Conservation (phyloP, 2,888 invertebrate species). For the Hypomecis atomaria region DNA sequence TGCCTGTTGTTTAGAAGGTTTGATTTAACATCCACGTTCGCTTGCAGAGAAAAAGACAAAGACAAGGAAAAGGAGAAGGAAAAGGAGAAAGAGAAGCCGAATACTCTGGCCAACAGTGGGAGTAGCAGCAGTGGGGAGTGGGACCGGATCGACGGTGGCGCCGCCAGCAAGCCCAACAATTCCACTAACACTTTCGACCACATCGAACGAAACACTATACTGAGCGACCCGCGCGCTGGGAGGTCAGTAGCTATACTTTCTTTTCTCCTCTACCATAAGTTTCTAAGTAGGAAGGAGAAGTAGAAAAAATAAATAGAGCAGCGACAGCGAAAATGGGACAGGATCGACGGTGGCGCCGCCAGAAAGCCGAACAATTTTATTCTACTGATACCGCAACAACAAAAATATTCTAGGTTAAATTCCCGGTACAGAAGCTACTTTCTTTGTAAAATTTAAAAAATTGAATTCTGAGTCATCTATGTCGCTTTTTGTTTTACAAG, state of each 20-base stretch:
- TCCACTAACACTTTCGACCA: slow-evolving; percentile 85
- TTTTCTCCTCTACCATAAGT: too few species aligned
- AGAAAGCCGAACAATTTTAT: slow-evolving; percentile 53
- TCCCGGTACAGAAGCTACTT: too few species aligned
- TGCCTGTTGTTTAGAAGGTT: not conserved
- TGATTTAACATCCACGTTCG: not conserved
- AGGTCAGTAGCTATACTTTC: too few species aligned
- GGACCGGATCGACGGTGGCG: slow-evolving; percentile 70
- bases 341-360: slow-evolving; percentile 63
- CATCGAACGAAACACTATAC: slow-evolving; percentile 86
- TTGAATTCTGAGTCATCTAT: too few species aligned
- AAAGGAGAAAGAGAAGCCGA: slow-evolving; percentile 41
- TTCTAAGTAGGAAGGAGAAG: too few species aligned
- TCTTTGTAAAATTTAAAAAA: too few species aligned
- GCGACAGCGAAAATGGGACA: too few species aligned
- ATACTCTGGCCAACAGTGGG: slow-evolving; percentile 60
- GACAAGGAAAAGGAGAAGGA: slow-evolving; percentile 27
- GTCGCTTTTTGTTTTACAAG: too few species aligned
- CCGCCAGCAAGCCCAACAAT: slow-evolving; percentile 51
- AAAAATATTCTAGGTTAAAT: too few species aligned
- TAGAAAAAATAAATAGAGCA: too few species aligned
- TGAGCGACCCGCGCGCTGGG: slow-evolving; percentile 87
- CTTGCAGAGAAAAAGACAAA: slow-evolving; percentile 61
- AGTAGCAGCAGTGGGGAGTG: slow-evolving; percentile 72
- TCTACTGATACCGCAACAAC: too few species aligned